phyloP scores from a whole-genome alignment of 1,140 invertebrate genomes.

The Muscidifurax raptorellus region DNA sequence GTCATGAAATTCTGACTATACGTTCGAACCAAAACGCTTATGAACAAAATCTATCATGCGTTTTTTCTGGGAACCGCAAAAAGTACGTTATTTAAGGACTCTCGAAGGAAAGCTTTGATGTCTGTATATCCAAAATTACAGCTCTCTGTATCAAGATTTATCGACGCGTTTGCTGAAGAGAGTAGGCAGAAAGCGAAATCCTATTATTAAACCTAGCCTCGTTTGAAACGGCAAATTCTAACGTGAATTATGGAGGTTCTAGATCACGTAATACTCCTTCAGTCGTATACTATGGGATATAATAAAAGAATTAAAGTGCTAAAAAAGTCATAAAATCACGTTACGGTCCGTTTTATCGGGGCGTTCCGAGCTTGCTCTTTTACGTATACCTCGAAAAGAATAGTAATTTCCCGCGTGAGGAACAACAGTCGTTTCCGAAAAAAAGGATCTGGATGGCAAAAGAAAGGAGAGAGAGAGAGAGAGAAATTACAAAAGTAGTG shows the following conservation, averaged over 20 bases:
- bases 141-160: background rate
- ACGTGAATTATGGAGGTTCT: background rate
- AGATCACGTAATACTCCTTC: background rate
- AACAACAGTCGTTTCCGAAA: background rate
- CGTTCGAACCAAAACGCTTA: too few relatives aligned
- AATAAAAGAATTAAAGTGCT: slow-evolving; percentile 11
- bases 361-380: slow-evolving; percentile 6
- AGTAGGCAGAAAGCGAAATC: background rate
- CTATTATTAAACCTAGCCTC: background rate
- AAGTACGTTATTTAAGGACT: background rate
- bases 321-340: slow-evolving; percentile 17
- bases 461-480: background rate
- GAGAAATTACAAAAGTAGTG: background rate
- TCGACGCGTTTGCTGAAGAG: background rate
- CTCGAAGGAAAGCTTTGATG: background rate
- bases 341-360: background rate
- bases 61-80: background rate
- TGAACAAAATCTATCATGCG: background rate
- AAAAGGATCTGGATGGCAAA: background rate
- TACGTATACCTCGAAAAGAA: slow-evolving; percentile 13
- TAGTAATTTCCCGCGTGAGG: slow-evolving; percentile 2
- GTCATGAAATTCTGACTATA: too few relatives aligned
- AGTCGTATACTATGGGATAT: background rate
- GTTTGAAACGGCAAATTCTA: too few relatives aligned
- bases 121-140: background rate